These are phyloP conservation scores for Hydrolagus colliei DNA, from an alignment of 2,797 vertebrate species.

Conservation along the genomic window DNA sequence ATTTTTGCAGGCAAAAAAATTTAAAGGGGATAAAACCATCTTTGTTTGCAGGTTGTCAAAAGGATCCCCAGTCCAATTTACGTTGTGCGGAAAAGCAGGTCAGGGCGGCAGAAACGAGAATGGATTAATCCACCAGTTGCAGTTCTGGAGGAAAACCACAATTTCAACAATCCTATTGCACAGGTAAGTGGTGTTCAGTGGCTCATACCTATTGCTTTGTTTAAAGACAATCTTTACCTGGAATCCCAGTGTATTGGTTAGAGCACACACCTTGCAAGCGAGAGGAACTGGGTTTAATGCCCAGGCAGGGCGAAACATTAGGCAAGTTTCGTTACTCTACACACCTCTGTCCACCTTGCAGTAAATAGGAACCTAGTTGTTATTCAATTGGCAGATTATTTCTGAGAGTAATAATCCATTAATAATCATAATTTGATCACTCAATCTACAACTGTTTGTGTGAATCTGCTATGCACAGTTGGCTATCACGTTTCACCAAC, in stretches of 20 bases:
- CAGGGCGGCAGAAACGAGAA: conserved; percentile 70
- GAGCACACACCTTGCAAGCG: background rate
- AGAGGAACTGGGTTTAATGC: no score
- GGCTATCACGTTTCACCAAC: no score
- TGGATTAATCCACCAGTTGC: conserved; percentile 80
- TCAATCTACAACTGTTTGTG: no score
- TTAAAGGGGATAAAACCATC: background rate
- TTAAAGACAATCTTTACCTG: background rate
- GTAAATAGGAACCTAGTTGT: background rate
- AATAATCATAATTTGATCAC: no score
- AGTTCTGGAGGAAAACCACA: conserved; percentile 70
- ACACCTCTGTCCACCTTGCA: background rate
- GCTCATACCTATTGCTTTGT: background rate
- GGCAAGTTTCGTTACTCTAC: background rate
- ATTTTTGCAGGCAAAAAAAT: no score
- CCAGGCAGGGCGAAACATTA: no score
- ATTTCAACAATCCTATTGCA: conserved; percentile 63
- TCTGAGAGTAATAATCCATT: no score
- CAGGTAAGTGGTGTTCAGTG: conserved; percentile 60
- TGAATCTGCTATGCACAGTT: no score
- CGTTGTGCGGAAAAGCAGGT: background rate
- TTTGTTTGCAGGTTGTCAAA: background rate
- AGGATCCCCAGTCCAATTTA: background rate
- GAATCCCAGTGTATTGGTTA: background rate
- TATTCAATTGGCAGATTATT: no score